Conservation (phyloP, 2,797 vertebrate species). For the Trachurus trachurus region DNA sequence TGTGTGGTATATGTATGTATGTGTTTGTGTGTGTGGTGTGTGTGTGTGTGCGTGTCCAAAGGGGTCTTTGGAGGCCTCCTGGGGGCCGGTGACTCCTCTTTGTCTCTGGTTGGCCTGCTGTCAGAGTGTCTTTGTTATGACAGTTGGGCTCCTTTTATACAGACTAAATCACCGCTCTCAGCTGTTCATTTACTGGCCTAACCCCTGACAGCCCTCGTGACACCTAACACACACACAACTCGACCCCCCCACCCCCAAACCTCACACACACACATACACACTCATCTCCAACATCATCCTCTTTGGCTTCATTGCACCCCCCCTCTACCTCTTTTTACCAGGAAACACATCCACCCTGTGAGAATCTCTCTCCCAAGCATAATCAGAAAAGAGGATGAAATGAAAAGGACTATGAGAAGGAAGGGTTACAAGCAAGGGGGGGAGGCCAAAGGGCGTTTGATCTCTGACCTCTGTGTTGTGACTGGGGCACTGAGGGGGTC, state of each 20-base stretch:
- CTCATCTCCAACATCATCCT: slow-evolving; percentile 37
- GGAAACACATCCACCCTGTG: slow-evolving; percentile 33
- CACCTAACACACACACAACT: slow-evolving; percentile 53
- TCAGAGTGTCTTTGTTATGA: slow-evolving; percentile 87
- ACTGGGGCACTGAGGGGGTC: slow-evolving; percentile 75
- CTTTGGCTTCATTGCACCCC: slow-evolving; percentile 35
- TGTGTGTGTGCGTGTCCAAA: slow-evolving; percentile 63
- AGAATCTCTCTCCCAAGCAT: slow-evolving; percentile 25
- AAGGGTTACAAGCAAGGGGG: slow-evolving; percentile 55
- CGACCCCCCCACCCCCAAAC: neutral
- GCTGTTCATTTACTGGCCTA: slow-evolving; percentile 88
- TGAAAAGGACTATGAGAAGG: slow-evolving; percentile 59
- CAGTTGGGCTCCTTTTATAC: slow-evolving; percentile 88
- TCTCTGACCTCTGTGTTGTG: slow-evolving; percentile 72
- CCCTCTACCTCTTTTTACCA: slow-evolving; percentile 26
- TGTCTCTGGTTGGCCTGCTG: slow-evolving; percentile 83
- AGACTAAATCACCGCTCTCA: slow-evolving; percentile 88
- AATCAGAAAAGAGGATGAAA: slow-evolving; percentile 60
- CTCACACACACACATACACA: slow-evolving; percentile 42
- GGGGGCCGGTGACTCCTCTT: slow-evolving; percentile 85
- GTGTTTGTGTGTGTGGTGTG: slow-evolving; percentile 54
- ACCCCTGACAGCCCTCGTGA: slow-evolving; percentile 79
- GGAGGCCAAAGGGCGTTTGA: slow-evolving; percentile 71
- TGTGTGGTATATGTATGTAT: slow-evolving; percentile 51
- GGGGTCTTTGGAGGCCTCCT: slow-evolving; percentile 79